Percentiles rank a stretch among this genome's conserved stretches.
phyloP scores from a whole-genome alignment of 92 coral and sea anemone genomes.

The Palythoa heliodiscus region DNA sequence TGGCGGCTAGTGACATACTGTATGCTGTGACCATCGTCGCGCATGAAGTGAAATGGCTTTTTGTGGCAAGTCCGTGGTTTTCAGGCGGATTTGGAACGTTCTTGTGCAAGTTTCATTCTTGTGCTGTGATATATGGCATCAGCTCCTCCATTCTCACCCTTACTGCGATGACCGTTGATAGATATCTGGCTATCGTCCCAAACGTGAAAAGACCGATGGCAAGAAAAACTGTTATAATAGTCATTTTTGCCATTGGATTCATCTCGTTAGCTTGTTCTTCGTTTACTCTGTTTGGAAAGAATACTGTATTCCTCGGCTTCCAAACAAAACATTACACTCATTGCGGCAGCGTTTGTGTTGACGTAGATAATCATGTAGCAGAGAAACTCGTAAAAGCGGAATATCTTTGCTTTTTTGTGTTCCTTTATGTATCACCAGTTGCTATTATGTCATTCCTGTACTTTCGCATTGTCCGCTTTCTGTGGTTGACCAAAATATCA shows the following conservation, averaged over 20 bases:
- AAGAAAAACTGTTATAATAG: too few species aligned
- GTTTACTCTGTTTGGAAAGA: too few species aligned
- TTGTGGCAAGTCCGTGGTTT: neutral
- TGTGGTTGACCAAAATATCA: conserved; percentile 5
- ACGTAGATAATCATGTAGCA: neutral
- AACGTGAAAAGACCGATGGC: too few species aligned
- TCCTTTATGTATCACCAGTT: neutral
- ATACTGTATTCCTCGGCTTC: too few species aligned
- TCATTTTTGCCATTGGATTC: too few species aligned
- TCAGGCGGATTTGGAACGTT: conserved; percentile 8
- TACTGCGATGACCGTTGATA: conserved; percentile 6
- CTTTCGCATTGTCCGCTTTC: too few species aligned
- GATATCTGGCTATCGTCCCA: too few species aligned
- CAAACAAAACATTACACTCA: too few species aligned
- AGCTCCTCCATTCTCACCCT: too few species aligned
- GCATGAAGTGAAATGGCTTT: neutral
- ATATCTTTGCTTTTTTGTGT: neutral
- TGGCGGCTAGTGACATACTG: too few species aligned
- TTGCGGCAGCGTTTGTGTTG: neutral
- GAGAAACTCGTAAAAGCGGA: neutral
- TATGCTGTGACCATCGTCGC: neutral
- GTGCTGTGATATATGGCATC: neutral
- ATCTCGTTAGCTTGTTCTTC: too few species aligned
- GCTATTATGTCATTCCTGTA: neutral
- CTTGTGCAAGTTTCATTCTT: neutral